Conservation (phyloP, 2,888 invertebrate genomes). For the Crossocerus cetratus region DNA sequence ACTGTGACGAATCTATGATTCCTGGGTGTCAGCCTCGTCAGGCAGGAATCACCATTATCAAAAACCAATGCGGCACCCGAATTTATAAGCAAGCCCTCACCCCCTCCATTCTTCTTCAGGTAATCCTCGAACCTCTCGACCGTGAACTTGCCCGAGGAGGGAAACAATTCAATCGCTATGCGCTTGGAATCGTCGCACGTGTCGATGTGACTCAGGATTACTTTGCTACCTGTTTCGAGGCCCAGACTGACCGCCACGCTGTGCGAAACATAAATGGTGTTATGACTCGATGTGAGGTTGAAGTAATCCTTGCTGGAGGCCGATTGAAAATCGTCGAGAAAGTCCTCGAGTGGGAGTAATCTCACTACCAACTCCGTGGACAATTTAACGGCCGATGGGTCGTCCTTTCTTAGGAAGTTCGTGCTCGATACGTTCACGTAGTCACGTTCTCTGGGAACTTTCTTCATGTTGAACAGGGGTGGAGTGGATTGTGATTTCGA, state of each 20-base stretch:
- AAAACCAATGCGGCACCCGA: slow-evolving; percentile 76
- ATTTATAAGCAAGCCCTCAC: slow-evolving; percentile 80
- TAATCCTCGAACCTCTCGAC: slow-evolving; percentile 66
- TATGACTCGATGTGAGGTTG: slow-evolving; percentile 27
- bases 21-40: slow-evolving; percentile 59
- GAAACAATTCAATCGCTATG: slow-evolving; percentile 78
- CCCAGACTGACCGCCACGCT: slow-evolving; percentile 79
- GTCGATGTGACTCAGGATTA: slow-evolving; percentile 77
- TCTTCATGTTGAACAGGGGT: slow-evolving; percentile 62
- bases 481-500: slow-evolving; percentile 11
- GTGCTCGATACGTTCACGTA: slow-evolving; percentile 40
- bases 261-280: slow-evolving; percentile 78
- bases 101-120: slow-evolving; percentile 76
- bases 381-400: slow-evolving; percentile 34
- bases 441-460: slow-evolving; percentile 57
- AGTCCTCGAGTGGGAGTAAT: slow-evolving; percentile 70
- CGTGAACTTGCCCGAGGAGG: slow-evolving; percentile 55
- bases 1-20: slow-evolving; percentile 56
- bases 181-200: slow-evolving; percentile 75
- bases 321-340: slow-evolving; percentile 42
- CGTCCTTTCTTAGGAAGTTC: slow-evolving; percentile 46
- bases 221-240: slow-evolving; percentile 80
- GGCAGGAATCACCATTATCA: slow-evolving; percentile 45
- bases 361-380: slow-evolving; percentile 60
- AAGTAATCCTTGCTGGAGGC: slow-evolving; percentile 37